phyloP scores from a whole-genome alignment of 2,888 invertebrate species.

The Eupithecia tripunctaria region DNA sequence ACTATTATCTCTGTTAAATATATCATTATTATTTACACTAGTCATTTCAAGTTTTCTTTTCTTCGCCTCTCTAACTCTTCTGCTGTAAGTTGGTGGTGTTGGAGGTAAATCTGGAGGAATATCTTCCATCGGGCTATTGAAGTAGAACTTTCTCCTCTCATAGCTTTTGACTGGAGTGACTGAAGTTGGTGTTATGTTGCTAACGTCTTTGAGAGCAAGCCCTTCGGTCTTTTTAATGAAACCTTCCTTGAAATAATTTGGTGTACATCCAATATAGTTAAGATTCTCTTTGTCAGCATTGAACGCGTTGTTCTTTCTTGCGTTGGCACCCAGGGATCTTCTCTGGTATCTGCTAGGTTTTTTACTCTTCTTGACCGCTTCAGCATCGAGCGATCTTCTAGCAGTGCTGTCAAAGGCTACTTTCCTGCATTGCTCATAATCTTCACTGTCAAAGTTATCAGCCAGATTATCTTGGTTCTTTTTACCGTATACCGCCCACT shows the following conservation, averaged over 20 bases:
- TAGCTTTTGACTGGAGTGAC: slow-evolving; percentile 68
- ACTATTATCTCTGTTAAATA: slow-evolving; percentile 68
- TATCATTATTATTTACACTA: slow-evolving; percentile 60
- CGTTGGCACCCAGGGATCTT: slow-evolving; percentile 70
- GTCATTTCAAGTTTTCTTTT: slow-evolving; percentile 80
- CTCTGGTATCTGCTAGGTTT: slow-evolving; percentile 79
- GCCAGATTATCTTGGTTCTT: slow-evolving; percentile 69
- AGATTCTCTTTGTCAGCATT: slow-evolving; percentile 77
- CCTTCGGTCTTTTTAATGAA: slow-evolving; percentile 82
- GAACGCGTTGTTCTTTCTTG: slow-evolving; percentile 68
- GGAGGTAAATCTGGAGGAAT: slow-evolving; percentile 70
- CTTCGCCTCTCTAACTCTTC: slow-evolving; percentile 78
- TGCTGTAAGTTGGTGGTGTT: slow-evolving; percentile 76
- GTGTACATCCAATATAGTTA: slow-evolving; percentile 83
- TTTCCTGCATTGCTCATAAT: slow-evolving; percentile 54
- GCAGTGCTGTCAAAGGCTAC: slow-evolving; percentile 58
- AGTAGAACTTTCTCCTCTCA: slow-evolving; percentile 65
- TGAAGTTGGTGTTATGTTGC: slow-evolving; percentile 85
- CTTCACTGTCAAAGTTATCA: slow-evolving; percentile 56
- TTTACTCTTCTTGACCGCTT: slow-evolving; percentile 74
- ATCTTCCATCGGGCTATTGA: slow-evolving; percentile 66
- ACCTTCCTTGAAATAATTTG: slow-evolving; percentile 85
- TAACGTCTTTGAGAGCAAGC: slow-evolving; percentile 83
- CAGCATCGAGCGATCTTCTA: slow-evolving; percentile 73
- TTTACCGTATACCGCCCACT: slow-evolving; percentile 85